These are phyloP conservation scores for Ciconia boyciana DNA, from an alignment of 2,113 vertebrate species.

Conservation along the genomic window DNA sequence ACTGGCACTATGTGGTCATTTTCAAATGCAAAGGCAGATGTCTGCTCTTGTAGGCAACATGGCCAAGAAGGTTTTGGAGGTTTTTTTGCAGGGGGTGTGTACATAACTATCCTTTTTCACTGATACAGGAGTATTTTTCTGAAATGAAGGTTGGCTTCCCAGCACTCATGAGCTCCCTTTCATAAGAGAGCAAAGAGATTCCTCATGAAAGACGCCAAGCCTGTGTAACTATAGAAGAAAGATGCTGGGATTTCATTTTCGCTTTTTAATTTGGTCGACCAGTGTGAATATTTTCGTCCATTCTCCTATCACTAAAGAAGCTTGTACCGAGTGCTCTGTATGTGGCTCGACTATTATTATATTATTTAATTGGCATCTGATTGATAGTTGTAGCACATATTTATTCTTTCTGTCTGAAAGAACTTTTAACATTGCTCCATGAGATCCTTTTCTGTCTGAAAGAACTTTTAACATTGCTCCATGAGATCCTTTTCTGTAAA, in stretches of 20 bases:
- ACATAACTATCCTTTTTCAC: neutral
- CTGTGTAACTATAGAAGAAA: neutral
- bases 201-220: neutral
- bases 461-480: neutral
- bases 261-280: neutral
- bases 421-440: neutral
- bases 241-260: neutral
- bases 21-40: slow-evolving; percentile 19
- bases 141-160: neutral
- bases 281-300: neutral
- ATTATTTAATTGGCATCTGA: neutral
- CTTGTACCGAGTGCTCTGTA: neutral
- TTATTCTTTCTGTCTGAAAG: neutral
- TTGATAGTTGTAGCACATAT: neutral
- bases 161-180: neutral
- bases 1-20: neutral
- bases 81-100: accelerated
- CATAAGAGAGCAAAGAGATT: neutral
- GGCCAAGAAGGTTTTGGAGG: neutral
- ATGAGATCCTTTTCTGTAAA: neutral
- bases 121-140: neutral
- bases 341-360: neutral
- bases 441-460: neutral
- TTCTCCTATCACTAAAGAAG: neutral
- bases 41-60: neutral